Evolutionary conservation across 2,797 vertebrate genomes (phyloP), one percentile per base, ranked within the genome.

Genomic region (Silurus lanzhouensis): DNA sequence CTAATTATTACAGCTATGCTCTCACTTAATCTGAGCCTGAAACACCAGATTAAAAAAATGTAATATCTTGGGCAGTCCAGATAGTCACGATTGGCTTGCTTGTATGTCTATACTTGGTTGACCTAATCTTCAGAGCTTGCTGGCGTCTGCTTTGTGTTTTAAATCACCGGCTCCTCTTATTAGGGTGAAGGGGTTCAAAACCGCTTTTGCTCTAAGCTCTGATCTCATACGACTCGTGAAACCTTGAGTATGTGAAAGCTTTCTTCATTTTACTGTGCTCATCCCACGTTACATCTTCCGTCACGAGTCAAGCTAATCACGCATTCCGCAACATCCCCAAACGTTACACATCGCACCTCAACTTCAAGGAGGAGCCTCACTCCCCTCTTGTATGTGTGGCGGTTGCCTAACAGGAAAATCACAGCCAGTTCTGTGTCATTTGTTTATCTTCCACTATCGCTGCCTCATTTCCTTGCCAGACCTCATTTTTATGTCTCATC

Each of bases 401-500:
- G 84, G 20, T 86, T 71, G 74, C 81, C 25, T 83, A 78, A 83
- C 25, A 38, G 74, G 48, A 46, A 84, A 74, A 79, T 81, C 67
- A 68, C 76, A 75, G 75, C 84, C 87, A 88, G 84, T 81, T 85
- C 84, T 72, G 17, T 15, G 64, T 83, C 76, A 52, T 81, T 85
- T 88, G 61, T 88, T 85, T 88, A 88, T 85, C 81, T 81, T 82
- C 70, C 60, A 17, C 77, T 61, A 80, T 81, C 52, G 12, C 63
- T 44, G 60, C 52, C 57, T 85, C 46, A 75, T 83, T 78, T 83
- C 81, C 46, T 17, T 27, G 46, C 68, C 60, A 85, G 76, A 67
- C 71, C 44, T 31, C 31, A n/a, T 67, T 25, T 46, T 31, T 20
- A 31, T 48, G 61, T 48, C 61, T 82, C 72, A 83, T 78, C n/a